Percentiles rank a stretch among this genome's conserved stretches.
Conservation (phyloP, 2,888 invertebrate species). For the Hypolimnas misippus region DNA sequence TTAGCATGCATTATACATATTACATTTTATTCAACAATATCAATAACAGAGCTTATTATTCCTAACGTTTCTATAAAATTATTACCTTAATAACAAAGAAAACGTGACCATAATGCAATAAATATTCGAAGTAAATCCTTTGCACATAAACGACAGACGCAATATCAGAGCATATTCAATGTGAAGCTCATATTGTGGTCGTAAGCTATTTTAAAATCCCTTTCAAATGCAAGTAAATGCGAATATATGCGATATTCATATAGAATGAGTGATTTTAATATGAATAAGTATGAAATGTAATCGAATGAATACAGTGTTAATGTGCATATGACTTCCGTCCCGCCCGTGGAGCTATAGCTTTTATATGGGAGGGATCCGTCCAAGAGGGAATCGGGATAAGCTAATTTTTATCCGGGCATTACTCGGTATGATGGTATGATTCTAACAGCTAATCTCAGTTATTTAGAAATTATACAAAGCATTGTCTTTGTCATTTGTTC, state of each 20-base stretch:
- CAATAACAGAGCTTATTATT: background rate
- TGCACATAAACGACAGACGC: slow-evolving; percentile 14
- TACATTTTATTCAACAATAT: background rate
- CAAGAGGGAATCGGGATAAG: too few relatives aligned
- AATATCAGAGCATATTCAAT: slow-evolving; percentile 23
- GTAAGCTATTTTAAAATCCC: slow-evolving; percentile 36
- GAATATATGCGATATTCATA: slow-evolving; percentile 17
- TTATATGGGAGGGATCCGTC: too few relatives aligned
- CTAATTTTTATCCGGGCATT: too few relatives aligned
- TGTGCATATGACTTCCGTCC: background rate
- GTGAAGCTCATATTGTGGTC: slow-evolving; percentile 30
- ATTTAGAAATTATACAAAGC: too few relatives aligned
- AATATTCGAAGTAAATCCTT: slow-evolving; percentile 23
- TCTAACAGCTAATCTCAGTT: too few relatives aligned
- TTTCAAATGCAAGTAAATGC: slow-evolving; percentile 26
- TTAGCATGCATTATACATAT: background rate
- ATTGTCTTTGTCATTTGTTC: too few relatives aligned
- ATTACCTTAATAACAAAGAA: slow-evolving; percentile 17
- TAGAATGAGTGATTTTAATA: slow-evolving; percentile 2
- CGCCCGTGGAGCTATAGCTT: too few relatives aligned
- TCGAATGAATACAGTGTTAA: background rate
- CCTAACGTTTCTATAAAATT: slow-evolving; percentile 5
- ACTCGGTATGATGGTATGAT: too few relatives aligned
- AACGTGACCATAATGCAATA: slow-evolving; percentile 23
- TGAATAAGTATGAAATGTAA: too few relatives aligned